These are phyloP conservation scores for Drosophila yakuba DNA, from an alignment of 1,140 invertebrate species.

Conservation along the genomic window DNA sequence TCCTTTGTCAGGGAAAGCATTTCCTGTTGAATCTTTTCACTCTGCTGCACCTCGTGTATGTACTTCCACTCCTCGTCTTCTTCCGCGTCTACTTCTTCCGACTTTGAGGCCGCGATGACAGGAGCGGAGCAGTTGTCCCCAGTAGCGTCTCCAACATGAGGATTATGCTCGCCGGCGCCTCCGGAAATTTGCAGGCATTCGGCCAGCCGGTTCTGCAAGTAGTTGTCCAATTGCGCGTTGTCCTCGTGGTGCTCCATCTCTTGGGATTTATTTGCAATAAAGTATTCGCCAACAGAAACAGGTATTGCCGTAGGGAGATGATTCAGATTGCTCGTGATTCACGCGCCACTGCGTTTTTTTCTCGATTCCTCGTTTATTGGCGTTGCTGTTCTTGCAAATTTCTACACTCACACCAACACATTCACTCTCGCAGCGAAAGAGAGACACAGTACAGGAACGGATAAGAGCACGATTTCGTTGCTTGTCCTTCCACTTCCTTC, in stretches of 20 bases:
- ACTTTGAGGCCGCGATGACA: slow-evolving; percentile 44
- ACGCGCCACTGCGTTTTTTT: slow-evolving; percentile 63
- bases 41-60: slow-evolving; percentile 81
- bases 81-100: slow-evolving; percentile 57
- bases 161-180: slow-evolving; percentile 43
- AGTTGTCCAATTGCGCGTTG: slow-evolving; percentile 72
- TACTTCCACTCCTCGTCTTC: slow-evolving; percentile 82
- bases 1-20: slow-evolving; percentile 18
- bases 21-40: slow-evolving; percentile 74
- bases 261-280: slow-evolving; percentile 17
- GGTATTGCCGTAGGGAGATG: slow-evolving; percentile 24
- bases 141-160: slow-evolving; percentile 41
- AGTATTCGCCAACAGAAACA: slow-evolving; percentile 36
- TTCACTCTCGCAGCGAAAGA: slow-evolving; percentile 46
- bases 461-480: slow-evolving; percentile 56
- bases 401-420: slow-evolving; percentile 58
- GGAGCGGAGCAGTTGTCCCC: slow-evolving; percentile 51
- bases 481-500: slow-evolving; percentile 36
- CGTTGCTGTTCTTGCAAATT: slow-evolving; percentile 67
- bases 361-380: slow-evolving; percentile 48
- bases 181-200: slow-evolving; percentile 75
- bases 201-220: slow-evolving; percentile 70
- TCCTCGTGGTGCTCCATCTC: slow-evolving; percentile 81
- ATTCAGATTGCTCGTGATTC: slow-evolving; percentile 63
- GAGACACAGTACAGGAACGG: slow-evolving; percentile 44